These are phyloP conservation scores for Trachymyrmex septentrionalis DNA, from an alignment of 1,140 invertebrate genomes.

Conservation along the genomic window DNA sequence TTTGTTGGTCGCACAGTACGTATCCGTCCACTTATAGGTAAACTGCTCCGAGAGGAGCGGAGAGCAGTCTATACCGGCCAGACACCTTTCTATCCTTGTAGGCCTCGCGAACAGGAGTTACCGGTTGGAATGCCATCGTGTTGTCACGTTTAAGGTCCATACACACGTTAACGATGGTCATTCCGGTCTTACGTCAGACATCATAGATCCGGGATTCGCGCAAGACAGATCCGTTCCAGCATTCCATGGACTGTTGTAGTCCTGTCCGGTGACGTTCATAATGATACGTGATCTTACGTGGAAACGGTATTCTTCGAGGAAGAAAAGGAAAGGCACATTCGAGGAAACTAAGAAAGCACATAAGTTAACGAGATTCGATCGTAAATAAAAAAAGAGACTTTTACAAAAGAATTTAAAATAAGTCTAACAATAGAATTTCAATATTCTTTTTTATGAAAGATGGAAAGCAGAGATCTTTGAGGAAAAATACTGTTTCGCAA, in stretches of 20 bases:
- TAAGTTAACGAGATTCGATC: background rate
- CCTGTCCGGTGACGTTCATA: background rate
- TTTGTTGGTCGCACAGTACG: constrained; percentile 26
- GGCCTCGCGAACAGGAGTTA: constrained; percentile 71
- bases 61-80: constrained; percentile 65
- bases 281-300: constrained; percentile 1
- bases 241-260: background rate
- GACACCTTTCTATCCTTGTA: constrained; percentile 77
- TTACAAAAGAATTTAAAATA: background rate
- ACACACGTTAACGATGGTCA: constrained; percentile 19
- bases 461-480: background rate
- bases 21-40: constrained; percentile 31
- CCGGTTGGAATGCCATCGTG: constrained; percentile 74
- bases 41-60: constrained; percentile 45
- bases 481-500: background rate
- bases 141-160: constrained; percentile 36
- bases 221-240: background rate
- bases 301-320: background rate
- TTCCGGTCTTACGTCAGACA: constrained; percentile 8
- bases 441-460: background rate
- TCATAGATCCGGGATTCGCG: constrained; percentile 40
- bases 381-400: constrained; percentile 11
- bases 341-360: constrained; percentile 10
- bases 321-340: constrained; percentile 2
- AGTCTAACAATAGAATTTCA: background rate